A percentile compares a stretch with the other conserved stretches of the same genome.
phyloP scores from a whole-genome alignment of 2,888 invertebrate genomes.

The Cybosia mesomella region DNA sequence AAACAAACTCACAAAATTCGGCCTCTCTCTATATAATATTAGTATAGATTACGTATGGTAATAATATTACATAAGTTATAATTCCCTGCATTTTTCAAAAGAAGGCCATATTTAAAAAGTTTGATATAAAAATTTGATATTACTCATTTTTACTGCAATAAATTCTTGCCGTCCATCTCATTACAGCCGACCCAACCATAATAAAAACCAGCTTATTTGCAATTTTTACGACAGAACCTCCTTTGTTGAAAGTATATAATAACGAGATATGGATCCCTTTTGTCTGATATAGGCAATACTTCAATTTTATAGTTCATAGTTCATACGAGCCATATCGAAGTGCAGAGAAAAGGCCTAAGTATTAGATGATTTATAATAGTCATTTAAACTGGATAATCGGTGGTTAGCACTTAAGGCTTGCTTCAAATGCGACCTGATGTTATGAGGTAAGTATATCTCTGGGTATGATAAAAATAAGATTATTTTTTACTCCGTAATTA shows the following conservation, averaged over 20 bases:
- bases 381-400: conserved; percentile 82
- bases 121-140: conserved; percentile 48
- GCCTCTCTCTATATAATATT: too few species aligned
- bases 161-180: conserved; percentile 64
- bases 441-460: conserved; percentile 34
- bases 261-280: conserved; percentile 77
- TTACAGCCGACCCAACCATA: conserved; percentile 60
- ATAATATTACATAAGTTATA: conserved; percentile 17
- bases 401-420: conserved; percentile 72
- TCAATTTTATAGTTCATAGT: conserved; percentile 86
- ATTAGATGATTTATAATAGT: conserved; percentile 80
- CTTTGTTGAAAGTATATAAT: conserved; percentile 72
- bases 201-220: conserved; percentile 78
- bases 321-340: conserved; percentile 67
- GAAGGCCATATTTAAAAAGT: conserved; percentile 23
- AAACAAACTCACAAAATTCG: too few species aligned
- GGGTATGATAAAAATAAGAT: not conserved
- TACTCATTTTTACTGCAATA: conserved; percentile 51
- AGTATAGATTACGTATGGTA: not conserved
- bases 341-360: conserved; percentile 71
- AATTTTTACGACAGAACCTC: conserved; percentile 77
- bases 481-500: too few species aligned
- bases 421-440: conserved; percentile 56
- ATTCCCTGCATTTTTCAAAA: conserved; percentile 6
- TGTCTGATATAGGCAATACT: conserved; percentile 77